Evolutionary conservation across 2,888 invertebrate genomes (phyloP).

Genomic region (Volucella inflata): DNA sequence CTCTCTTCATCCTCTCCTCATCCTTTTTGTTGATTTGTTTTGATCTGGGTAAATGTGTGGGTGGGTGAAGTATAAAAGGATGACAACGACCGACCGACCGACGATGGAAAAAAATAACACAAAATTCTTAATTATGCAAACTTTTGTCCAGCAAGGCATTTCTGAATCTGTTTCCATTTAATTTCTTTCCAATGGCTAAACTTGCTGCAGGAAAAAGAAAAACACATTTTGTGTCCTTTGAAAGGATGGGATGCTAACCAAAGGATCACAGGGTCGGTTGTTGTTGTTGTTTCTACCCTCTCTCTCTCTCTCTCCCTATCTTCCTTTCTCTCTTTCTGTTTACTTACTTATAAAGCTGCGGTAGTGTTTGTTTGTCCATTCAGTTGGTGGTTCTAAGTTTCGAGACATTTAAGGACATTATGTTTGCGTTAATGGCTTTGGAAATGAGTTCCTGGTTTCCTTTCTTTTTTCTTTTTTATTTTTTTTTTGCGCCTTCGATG

Average conservation of each 20-base stretch:
- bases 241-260: background rate
- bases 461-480: slow-evolving; percentile 21
- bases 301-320: too few species aligned
- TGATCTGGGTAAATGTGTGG: background rate
- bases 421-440: slow-evolving; percentile 67
- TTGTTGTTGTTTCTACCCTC: too few species aligned
- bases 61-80: background rate
- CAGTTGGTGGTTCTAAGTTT: slow-evolving; percentile 30
- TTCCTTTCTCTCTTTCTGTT: slow-evolving; percentile 15
- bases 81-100: slow-evolving; percentile 7
- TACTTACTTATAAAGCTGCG: slow-evolving; percentile 31
- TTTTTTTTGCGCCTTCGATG: background rate
- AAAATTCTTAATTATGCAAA: slow-evolving; percentile 69
- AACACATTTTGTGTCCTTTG: too few species aligned
- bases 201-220: background rate
- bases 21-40: slow-evolving; percentile 51
- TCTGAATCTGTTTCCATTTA: slow-evolving; percentile 64
- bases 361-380: background rate
- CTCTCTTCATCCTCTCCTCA: too few species aligned
- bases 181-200: slow-evolving; percentile 36
- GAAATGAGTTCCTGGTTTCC: slow-evolving; percentile 64
- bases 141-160: slow-evolving; percentile 38
- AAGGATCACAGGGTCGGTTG: slow-evolving; percentile 22
- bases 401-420: slow-evolving; percentile 57
- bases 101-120: slow-evolving; percentile 7